Evolutionary conservation across 1,140 invertebrate genomes (phyloP).

Genomic region (Caligus rogercresseyi): DNA sequence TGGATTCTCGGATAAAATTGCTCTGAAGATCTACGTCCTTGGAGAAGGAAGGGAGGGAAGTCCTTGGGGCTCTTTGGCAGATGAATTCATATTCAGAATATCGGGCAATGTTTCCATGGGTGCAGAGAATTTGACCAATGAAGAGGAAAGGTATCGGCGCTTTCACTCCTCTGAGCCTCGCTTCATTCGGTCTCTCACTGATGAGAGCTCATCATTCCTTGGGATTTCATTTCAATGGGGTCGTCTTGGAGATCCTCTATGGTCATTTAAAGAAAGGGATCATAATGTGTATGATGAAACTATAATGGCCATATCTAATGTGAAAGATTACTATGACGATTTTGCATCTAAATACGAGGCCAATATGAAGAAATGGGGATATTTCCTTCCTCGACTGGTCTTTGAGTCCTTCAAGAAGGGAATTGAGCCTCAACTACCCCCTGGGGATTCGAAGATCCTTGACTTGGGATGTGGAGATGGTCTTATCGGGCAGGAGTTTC

Average conservation of each 20-base stretch:
- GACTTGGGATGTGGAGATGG: constrained; percentile 12
- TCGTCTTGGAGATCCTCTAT: neutral
- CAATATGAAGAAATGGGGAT: neutral
- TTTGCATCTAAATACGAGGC: constrained; percentile 2
- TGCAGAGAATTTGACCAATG: neutral
- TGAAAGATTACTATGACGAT: constrained; percentile 2
- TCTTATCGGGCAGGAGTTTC: neutral
- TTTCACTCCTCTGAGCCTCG: neutral
- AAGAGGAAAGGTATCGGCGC: neutral
- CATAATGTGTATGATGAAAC: neutral
- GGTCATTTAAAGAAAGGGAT: neutral
- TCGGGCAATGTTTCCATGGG: neutral
- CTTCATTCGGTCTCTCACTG: neutral
- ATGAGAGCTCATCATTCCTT: neutral
- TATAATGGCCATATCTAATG: constrained; percentile 2
- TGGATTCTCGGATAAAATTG: neutral
- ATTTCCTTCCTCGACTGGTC: neutral
- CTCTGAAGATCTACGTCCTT: neutral
- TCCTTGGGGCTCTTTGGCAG: neutral
- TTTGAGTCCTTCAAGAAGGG: neutral
- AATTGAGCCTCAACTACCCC: neutral
- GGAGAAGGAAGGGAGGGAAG: neutral
- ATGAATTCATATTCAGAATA: neutral
- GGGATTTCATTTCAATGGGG: neutral
- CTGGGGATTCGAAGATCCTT: neutral